Conservation (phyloP, 2,113 vertebrate genomes). For the Atlantisia rogersi region DNA sequence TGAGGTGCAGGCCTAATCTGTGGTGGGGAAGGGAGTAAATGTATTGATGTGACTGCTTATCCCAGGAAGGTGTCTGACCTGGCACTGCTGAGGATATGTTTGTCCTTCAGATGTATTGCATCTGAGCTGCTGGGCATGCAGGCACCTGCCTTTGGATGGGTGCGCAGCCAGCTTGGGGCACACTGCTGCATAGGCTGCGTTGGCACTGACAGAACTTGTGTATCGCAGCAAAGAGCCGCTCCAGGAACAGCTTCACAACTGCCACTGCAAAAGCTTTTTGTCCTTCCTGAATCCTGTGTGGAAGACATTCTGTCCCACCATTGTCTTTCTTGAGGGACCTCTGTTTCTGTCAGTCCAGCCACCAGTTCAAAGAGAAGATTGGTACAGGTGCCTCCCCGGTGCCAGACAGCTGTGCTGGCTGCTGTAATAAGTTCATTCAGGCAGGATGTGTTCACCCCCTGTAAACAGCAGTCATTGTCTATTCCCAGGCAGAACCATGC, state of each 20-base stretch:
- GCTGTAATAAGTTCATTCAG: not conserved
- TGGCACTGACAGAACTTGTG: rapidly evolving
- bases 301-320: not conserved
- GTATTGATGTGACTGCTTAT: not conserved
- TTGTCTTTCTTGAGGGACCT: not conserved
- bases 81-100: not conserved
- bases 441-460: not conserved
- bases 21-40: not conserved
- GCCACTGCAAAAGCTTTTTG: not conserved
- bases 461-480: slow-evolving; percentile 17
- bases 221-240: not conserved
- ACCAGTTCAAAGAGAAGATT: not conserved
- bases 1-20: not conserved
- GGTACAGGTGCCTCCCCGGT: not conserved
- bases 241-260: not conserved
- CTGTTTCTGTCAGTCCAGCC: not conserved
- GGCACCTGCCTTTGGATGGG: not conserved
- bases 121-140: not conserved
- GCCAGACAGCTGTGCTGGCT: not conserved
- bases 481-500: not conserved
- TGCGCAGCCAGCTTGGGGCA: not conserved
- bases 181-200: not conserved
- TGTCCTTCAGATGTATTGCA: not conserved
- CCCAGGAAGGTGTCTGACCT: not conserved
- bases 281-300: not conserved